phyloP scores from a whole-genome alignment of 1,140 invertebrate species.

The Monochamus saltuarius region DNA sequence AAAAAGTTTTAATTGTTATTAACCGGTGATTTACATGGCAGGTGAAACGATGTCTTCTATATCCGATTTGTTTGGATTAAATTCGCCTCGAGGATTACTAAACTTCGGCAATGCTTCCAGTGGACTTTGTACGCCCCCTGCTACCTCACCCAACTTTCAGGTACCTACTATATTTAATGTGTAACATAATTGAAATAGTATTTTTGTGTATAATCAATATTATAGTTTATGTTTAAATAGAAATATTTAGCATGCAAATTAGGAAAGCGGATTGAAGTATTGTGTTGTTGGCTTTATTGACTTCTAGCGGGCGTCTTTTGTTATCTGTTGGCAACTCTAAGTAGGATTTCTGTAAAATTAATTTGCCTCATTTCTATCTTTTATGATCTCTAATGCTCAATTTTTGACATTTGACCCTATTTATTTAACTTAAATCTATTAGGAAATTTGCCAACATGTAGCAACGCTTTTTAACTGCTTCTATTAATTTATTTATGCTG shows the following conservation, averaged over 20 bases:
- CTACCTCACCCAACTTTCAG: constrained; percentile 44
- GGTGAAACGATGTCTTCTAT: constrained; percentile 53
- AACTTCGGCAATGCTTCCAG: constrained; percentile 39
- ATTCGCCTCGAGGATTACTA: constrained; percentile 56
- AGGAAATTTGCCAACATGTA: constrained; percentile 13
- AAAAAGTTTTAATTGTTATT: constrained; percentile 23
- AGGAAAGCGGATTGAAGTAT: too few relatives aligned
- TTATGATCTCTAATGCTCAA: neutral
- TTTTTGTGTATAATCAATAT: too few relatives aligned
- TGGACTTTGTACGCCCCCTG: constrained; percentile 43
- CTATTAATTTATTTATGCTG: constrained; percentile 5
- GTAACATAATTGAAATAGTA: too few relatives aligned
- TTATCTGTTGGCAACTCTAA: neutral
- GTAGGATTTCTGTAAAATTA: neutral
- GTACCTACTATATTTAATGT: constrained; percentile 32
- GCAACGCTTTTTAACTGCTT: neutral
- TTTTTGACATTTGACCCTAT: neutral
- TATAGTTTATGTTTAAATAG: too few relatives aligned
- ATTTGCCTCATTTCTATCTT: constrained; percentile 1
- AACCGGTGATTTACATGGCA: constrained; percentile 33
- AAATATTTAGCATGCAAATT: too few relatives aligned
- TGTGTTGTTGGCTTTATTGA: too few relatives aligned
- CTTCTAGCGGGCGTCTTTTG: too few relatives aligned
- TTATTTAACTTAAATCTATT: constrained; percentile 14
- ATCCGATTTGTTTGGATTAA: constrained; percentile 57